Conservation (phyloP, 2,113 vertebrate species). For the Aphyosemion australe region DNA sequence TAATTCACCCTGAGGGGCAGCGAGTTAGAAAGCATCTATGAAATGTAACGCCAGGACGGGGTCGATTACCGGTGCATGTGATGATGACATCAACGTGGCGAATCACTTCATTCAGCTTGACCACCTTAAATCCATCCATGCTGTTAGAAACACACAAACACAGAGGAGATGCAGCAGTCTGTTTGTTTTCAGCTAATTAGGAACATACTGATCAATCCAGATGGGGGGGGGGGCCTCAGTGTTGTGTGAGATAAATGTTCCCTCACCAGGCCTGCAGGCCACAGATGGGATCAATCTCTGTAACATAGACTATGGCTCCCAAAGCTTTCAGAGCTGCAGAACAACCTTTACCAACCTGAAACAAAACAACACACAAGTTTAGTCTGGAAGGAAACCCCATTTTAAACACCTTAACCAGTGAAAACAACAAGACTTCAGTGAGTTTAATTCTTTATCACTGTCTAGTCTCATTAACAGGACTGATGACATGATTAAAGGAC, state of each 20-base stretch:
- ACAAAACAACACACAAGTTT: background rate
- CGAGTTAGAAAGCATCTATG: background rate
- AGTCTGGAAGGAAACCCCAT: too few relatives aligned
- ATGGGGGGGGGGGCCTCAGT: background rate
- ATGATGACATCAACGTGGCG: conserved; percentile 95
- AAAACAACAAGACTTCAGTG: background rate
- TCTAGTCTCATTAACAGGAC: background rate
- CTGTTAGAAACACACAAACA: conserved; percentile 69
- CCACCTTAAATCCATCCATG: conserved; percentile 97
- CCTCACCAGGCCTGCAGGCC: conserved; percentile 96
- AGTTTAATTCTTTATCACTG: background rate
- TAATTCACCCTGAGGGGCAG: background rate
- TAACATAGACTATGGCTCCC: conserved; percentile 92
- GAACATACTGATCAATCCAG: conserved; percentile 1
- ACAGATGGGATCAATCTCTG: conserved; percentile 98
- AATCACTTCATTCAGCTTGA: conserved; percentile 96
- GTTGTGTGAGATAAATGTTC: background rate
- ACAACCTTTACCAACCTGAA: conserved; percentile 96
- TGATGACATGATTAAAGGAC: too few relatives aligned
- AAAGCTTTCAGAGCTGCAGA: conserved; percentile 95
- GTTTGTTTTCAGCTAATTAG: conserved; percentile 9
- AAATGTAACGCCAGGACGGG: background rate
- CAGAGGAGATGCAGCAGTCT: conserved; percentile 4
- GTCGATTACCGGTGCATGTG: conserved; percentile 92
- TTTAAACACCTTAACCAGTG: background rate